phyloP scores from a whole-genome alignment of 2,797 vertebrate genomes.

The Fratercula arctica region DNA sequence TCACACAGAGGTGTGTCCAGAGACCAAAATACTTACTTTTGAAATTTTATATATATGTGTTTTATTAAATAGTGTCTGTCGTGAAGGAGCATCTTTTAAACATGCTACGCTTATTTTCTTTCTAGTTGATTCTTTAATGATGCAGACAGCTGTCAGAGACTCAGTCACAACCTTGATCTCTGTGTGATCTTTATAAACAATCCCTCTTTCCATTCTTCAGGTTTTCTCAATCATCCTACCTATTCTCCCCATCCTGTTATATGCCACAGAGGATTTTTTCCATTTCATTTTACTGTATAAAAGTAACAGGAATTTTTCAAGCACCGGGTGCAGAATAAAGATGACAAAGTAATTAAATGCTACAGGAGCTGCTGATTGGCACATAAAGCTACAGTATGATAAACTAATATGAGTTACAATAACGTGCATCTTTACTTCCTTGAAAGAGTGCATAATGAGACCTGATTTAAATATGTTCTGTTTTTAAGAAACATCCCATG shows the following conservation, averaged over 20 bases:
- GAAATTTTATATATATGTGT: neutral
- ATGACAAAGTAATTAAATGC: slow-evolving; percentile 66
- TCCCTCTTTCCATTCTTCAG: neutral
- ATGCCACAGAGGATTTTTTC: neutral
- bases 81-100: neutral
- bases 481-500: slow-evolving; percentile 57
- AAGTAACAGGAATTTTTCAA: slow-evolving; percentile 46
- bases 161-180: neutral
- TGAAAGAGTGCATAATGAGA: slow-evolving; percentile 56
- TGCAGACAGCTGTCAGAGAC: neutral
- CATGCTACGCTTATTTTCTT: neutral
- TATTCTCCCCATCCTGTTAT: neutral
- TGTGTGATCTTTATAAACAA: neutral
- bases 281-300: slow-evolving; percentile 35
- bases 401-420: slow-evolving; percentile 29
- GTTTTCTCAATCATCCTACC: neutral
- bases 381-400: slow-evolving; percentile 44
- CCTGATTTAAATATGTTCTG: slow-evolving; percentile 60
- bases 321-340: slow-evolving; percentile 38
- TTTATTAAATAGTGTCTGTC: neutral
- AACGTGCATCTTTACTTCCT: neutral
- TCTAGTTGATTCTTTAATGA: neutral
- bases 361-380: slow-evolving; percentile 57
- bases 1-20: neutral
- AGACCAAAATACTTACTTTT: neutral